phyloP scores from a whole-genome alignment of 2,113 vertebrate species.

The Chelonoidis abingdonii region DNA sequence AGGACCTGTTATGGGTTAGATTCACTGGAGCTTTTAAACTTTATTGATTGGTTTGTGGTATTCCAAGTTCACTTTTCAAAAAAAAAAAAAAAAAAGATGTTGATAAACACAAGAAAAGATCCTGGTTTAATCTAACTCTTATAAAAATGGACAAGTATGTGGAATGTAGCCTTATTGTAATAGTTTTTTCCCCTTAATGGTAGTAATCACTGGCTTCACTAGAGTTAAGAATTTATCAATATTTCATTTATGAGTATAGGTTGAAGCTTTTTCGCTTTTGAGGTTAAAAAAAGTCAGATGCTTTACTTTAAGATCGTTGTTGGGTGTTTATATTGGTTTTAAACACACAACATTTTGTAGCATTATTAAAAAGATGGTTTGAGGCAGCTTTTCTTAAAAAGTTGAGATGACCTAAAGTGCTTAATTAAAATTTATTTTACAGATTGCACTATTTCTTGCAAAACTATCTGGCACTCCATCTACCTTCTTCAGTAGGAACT shows the following conservation, averaged over 20 bases:
- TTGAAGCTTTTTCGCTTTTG: constrained; percentile 15
- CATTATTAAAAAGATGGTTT: constrained; percentile 52
- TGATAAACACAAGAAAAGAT: constrained; percentile 74
- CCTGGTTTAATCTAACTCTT: constrained; percentile 71
- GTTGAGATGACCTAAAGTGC: background rate
- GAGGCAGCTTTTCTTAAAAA: constrained; percentile 36
- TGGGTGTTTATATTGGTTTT: constrained; percentile 38
- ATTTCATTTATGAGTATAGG: constrained; percentile 67
- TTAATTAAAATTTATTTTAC: constrained; percentile 47
- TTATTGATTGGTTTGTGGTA: constrained; percentile 83
- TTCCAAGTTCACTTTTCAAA: constrained; percentile 72
- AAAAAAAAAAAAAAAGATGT: background rate
- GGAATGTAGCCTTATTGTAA: constrained; percentile 46
- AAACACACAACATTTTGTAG: constrained; percentile 55
- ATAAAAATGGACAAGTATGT: constrained; percentile 61
- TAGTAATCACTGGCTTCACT: constrained; percentile 72
- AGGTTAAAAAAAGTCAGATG: constrained; percentile 48
- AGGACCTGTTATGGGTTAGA: constrained; percentile 86
- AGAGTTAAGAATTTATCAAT: constrained; percentile 68
- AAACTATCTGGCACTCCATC: background rate
- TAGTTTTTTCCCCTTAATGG: constrained; percentile 73
- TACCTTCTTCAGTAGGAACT: constrained; percentile 18
- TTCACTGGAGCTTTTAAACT: constrained; percentile 82
- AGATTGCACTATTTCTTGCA: background rate
- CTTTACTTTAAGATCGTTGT: constrained; percentile 39